Evolutionary conservation across 2,888 invertebrate species (phyloP).

Genomic region (Thecocarcelia acutangulata): DNA sequence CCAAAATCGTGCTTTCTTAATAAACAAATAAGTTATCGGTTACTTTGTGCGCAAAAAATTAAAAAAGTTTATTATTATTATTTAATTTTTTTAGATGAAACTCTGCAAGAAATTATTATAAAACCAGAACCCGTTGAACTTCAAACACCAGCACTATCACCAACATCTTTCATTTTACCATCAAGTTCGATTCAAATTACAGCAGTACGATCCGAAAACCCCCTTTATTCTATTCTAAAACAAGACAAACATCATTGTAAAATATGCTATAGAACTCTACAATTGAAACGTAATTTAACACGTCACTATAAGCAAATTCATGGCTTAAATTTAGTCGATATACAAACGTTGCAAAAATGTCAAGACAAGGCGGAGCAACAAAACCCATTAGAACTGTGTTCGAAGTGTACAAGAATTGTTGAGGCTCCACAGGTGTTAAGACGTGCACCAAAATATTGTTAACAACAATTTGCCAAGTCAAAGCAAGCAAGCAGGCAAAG

Average conservation of each 20-base stretch:
- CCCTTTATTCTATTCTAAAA: neutral
- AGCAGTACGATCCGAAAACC: constrained; percentile 10
- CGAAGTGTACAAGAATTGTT: neutral
- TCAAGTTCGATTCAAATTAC: constrained; percentile 3
- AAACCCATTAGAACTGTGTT: constrained; percentile 21
- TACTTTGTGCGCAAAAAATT: too few relatives aligned
- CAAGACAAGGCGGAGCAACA: neutral
- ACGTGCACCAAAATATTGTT: neutral
- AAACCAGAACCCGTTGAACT: neutral
- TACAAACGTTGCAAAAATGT: neutral
- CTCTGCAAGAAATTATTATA: too few relatives aligned
- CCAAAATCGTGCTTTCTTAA: too few relatives aligned
- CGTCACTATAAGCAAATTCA: constrained; percentile 53
- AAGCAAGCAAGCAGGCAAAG: too few relatives aligned
- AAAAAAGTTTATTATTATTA: too few relatives aligned
- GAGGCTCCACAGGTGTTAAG: neutral
- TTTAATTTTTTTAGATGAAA: too few relatives aligned
- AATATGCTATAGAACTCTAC: constrained; percentile 31
- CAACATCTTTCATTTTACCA: neutral
- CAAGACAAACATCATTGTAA: constrained; percentile 42
- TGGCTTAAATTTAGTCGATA: neutral
- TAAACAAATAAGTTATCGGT: too few relatives aligned
- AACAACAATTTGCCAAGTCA: neutral
- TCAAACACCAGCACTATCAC: neutral
- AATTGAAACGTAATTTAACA: constrained; percentile 13